Evolutionary conservation across 1,140 invertebrate species (phyloP).

Genomic region (Mactra quadrangularis): DNA sequence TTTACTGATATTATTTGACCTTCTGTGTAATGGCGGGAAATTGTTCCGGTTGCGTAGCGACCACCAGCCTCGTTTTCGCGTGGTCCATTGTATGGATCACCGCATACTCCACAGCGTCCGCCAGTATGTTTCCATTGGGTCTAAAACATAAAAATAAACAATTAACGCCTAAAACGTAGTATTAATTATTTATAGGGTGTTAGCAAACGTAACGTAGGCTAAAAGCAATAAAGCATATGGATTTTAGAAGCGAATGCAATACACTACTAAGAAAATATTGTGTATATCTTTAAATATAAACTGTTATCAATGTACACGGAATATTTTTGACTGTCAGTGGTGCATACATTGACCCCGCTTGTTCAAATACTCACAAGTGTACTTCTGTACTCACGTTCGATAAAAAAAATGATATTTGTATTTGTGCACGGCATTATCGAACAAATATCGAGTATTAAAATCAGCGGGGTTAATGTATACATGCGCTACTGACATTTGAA

Average conservation of each 20-base stretch:
- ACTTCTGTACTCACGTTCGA: no score
- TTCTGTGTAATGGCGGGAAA: conserved; percentile 56
- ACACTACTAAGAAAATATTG: background rate
- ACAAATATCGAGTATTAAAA: no score
- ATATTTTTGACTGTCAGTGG: background rate
- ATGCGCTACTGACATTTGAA: no score
- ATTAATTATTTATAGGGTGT: background rate
- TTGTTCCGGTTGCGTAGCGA: conserved; percentile 66
- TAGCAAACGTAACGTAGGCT: no score
- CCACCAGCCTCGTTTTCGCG: conserved; percentile 71
- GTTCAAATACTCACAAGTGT: no score
- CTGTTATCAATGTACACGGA: background rate
- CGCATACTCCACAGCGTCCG: conserved; percentile 64
- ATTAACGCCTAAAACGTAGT: background rate
- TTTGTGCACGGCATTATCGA: no score
- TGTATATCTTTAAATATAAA: background rate
- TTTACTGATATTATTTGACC: conserved; percentile 76
- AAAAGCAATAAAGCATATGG: no score
- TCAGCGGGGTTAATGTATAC: no score
- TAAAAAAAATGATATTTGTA: no score
- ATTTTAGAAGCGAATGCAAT: background rate
- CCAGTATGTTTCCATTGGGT: conserved; percentile 51
- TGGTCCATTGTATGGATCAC: conserved; percentile 61
- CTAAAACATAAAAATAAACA: background rate
- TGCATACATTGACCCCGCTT: no score